Evolutionary conservation across 2,888 invertebrate genomes (phyloP), one percentile per base, ranked within the genome.

Genomic region (Lissonota sp.): DNA sequence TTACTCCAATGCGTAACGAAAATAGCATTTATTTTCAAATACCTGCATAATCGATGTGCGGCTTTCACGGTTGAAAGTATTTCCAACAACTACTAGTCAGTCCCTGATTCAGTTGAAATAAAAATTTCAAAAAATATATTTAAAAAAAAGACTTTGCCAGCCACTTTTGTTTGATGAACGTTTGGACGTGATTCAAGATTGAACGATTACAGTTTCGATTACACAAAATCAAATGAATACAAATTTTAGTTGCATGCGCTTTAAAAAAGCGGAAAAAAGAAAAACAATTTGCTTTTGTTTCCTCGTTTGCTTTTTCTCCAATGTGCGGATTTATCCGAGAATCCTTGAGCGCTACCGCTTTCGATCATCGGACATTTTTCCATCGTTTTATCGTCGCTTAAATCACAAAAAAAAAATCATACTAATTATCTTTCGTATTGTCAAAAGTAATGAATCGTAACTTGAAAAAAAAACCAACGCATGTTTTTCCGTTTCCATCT

Each of bases 31-130:
- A 63, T 58, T 63, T 26, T 55, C 55, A 44, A 49, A 51, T 62
- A 14, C 57, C 70, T 63, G 66, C 39, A 67, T 46, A 73, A 72
- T 67, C 51, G 51, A 80, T 64, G 60, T 46, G 69, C 69, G 16
- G 26, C 73, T 51, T 49, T 67, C 58, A 40, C 1, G 64, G 64
- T 76, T 69, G 46, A 86, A 84, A 82, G 80, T 84, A 86, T 83
- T 88, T 90, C 90, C 92, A 92, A 90, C 92, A 90, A 91, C 91
- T 92, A 91, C 92, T 91, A 91, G 91, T 91, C 92, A 92, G 92
- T 92, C 92, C 92, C 91, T 87, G 86, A 82, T 87, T 71, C 14
- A 62, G 37, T 63, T 40, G 14, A 12, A 60, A 74, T n/a, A 7
- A 10, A 55, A 58, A 46, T 62, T 85, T 82, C 46, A 57, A 60